A percentile compares a stretch with the other conserved stretches of the same genome.
phyloP scores from a whole-genome alignment of 2,888 invertebrate species.

The Ectemnius cavifrons region DNA sequence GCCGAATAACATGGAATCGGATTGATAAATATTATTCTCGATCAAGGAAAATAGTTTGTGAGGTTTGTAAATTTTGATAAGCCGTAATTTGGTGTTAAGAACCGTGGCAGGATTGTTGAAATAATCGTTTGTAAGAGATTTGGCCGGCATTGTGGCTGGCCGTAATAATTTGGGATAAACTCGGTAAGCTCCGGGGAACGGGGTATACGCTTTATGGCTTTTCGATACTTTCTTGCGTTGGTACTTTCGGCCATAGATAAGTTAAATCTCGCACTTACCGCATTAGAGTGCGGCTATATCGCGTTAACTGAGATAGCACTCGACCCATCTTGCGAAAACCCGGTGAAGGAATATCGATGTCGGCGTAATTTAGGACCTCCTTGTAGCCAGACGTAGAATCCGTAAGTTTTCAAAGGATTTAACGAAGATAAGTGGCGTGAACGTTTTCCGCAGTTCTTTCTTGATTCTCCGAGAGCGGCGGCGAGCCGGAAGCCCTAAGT shows the following conservation, averaged over 20 bases:
- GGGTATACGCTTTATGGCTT: constrained; percentile 40
- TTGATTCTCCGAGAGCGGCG: background rate
- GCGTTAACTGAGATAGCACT: constrained; percentile 14
- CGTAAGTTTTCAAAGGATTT: background rate
- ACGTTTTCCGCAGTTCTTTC: background rate
- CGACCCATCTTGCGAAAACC: background rate
- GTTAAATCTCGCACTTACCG: constrained; percentile 33
- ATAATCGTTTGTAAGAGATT: constrained; percentile 23
- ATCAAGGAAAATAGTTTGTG: too few relatives aligned
- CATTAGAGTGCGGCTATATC: constrained; percentile 18
- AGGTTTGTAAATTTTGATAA: too few relatives aligned
- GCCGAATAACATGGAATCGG: too few relatives aligned
- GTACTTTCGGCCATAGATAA: constrained; percentile 25
- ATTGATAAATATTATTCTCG: too few relatives aligned
- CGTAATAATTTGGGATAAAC: constrained; percentile 36
- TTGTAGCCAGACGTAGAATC: background rate
- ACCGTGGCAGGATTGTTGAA: background rate
- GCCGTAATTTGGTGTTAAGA: background rate
- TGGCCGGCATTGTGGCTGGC: background rate
- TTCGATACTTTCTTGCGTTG: constrained; percentile 31
- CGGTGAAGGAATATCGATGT: background rate
- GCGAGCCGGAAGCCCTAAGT: constrained; percentile 17
- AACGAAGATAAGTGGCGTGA: background rate
- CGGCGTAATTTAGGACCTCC: constrained; percentile 12
- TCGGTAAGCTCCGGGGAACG: constrained; percentile 24